Conservation (phyloP, 2,888 invertebrate genomes). For the Cancer borealis region DNA sequence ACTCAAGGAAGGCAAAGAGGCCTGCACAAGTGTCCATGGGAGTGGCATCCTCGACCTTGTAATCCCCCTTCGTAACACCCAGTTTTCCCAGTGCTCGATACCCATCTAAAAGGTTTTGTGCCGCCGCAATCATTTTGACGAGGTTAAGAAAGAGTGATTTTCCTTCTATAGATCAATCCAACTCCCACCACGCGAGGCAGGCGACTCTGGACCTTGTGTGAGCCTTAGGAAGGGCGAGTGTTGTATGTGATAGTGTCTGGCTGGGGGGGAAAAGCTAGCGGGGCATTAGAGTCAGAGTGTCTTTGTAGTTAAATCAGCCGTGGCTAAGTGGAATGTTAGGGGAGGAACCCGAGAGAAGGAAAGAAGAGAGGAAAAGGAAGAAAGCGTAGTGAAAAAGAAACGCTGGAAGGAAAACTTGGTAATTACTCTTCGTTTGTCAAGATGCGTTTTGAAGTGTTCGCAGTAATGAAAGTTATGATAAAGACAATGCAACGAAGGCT, state of each 20-base stretch:
- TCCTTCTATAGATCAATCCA: conserved; percentile 43
- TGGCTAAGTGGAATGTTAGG: conserved; percentile 55
- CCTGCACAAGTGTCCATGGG: background rate
- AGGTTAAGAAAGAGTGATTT: conserved; percentile 55
- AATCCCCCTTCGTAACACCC: background rate
- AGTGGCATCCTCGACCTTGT: background rate
- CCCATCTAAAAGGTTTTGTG: background rate
- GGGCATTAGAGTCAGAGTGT: conserved; percentile 57
- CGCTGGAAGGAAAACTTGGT: background rate
- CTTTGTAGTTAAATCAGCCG: conserved; percentile 61
- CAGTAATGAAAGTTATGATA: background rate
- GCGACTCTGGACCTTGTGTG: background rate
- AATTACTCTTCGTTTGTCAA: background rate
- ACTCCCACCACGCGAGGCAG: background rate
- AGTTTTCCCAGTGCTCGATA: background rate
- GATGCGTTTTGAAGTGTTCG: background rate
- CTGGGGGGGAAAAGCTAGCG: background rate
- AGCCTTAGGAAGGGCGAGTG: background rate
- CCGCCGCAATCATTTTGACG: background rate
- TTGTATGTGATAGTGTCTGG: background rate
- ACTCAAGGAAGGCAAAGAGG: background rate
- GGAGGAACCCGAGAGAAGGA: background rate
- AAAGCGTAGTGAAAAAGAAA: background rate
- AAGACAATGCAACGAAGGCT: background rate
- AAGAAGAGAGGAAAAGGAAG: conserved; percentile 36